These are phyloP conservation scores for Saturnia japonica DNA, from an alignment of 2,888 invertebrate species.

Conservation along the genomic window DNA sequence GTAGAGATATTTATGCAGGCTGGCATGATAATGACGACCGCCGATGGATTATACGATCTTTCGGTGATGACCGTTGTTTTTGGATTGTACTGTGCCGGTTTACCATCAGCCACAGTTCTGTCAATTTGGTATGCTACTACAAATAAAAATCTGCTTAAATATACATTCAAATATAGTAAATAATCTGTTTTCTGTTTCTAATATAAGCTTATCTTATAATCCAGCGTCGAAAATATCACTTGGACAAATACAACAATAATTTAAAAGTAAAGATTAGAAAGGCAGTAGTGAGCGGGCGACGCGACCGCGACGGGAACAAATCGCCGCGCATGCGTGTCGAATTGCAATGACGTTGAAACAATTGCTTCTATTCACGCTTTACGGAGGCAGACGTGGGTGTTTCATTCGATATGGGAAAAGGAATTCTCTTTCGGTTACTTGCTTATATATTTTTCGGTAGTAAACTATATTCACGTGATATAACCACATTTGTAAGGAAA, in stretches of 20 bases:
- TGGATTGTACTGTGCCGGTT: too few relatives aligned
- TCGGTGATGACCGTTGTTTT: too few relatives aligned
- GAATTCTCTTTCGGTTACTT: neutral
- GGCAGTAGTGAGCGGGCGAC: slow-evolving; percentile 64
- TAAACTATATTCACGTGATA: neutral
- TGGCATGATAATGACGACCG: too few relatives aligned
- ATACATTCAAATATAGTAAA: neutral
- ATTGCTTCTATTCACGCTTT: slow-evolving; percentile 59
- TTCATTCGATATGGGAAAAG: slow-evolving; percentile 36
- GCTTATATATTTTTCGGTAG: neutral
- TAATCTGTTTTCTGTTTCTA: slow-evolving; percentile 39
- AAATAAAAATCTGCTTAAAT: neutral
- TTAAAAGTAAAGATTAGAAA: slow-evolving; percentile 65
- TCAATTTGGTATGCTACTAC: too few relatives aligned
- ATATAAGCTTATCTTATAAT: slow-evolving; percentile 30
- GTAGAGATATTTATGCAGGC: too few relatives aligned
- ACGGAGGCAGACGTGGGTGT: slow-evolving; percentile 59
- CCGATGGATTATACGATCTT: too few relatives aligned
- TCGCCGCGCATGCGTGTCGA: slow-evolving; percentile 70
- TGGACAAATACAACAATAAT: slow-evolving; percentile 33
- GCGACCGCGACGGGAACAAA: slow-evolving; percentile 72
- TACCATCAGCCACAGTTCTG: too few relatives aligned
- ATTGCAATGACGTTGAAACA: slow-evolving; percentile 68
- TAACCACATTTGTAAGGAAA: neutral
- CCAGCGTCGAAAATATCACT: slow-evolving; percentile 27